Base-by-base conservation (phyloP, 2,888 invertebrate genomes). In the Drosophila niveifrons region DNA sequence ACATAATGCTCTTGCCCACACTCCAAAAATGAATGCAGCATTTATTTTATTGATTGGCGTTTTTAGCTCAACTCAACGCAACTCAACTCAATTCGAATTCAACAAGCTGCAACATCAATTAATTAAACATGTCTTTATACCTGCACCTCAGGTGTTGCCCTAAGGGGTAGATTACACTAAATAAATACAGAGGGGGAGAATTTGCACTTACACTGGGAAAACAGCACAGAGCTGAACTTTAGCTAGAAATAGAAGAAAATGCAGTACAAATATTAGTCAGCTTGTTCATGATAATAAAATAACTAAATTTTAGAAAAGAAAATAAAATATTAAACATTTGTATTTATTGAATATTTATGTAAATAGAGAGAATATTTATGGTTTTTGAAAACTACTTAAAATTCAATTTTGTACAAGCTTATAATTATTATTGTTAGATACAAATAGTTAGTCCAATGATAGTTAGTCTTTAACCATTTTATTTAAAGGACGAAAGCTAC, bases 11-110 rank as follows among this genome's bases (percentile, higher is more conserved):
- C 15, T 34, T 7, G 7, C 13, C 15, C 43, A 56, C 43, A 41
- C 18, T 52, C 59, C 44, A 41, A 47, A 34, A 52, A 73, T 59
- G 62, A 74, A 78, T 75, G 51, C 9, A 36, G 39, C 15, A 41
- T 41, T 13, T 15, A 41, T 41, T 13, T 15, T 59, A 73, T 63
- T 68, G 79, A 78, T 75, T 75, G 55, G 13, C 46, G 36, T 58
- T 59, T 58, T 52, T 13, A 61, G 44, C 31, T 11, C 34, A 61
- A 29, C 43, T 48, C 7, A 50, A 61, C 31, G 9, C 34, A 61
- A 29, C 43, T 48, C 7, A 50, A 61, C 23, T 48, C 3, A 50
- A 61, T 41, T 36, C 2, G n/a, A 8, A 23, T 13, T 23, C 28
- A 46, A 29, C 53, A 31, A 44, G 55, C 31, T 61, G 44, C 23